Percentiles rank a stretch among this genome's conserved stretches.
Evolutionary conservation across 2,888 invertebrate genomes (phyloP).

Genomic region (Hirtodrosophila cameraria): DNA sequence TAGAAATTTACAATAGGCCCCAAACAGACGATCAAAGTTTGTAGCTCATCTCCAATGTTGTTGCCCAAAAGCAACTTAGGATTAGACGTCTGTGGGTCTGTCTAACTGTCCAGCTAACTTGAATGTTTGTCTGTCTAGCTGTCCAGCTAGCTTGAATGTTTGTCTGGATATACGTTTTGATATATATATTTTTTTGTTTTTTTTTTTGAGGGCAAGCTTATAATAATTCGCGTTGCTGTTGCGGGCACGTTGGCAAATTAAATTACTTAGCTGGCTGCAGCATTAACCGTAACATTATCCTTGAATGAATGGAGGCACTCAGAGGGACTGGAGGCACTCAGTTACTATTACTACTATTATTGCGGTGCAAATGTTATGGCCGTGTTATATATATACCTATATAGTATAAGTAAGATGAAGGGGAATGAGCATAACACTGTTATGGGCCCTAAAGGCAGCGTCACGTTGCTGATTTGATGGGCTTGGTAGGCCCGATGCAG

Average conservation of each 20-base stretch:
- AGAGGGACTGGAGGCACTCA: constrained; percentile 31
- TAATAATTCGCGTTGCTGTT: constrained; percentile 61
- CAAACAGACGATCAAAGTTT: constrained; percentile 6
- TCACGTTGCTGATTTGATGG: constrained; percentile 79
- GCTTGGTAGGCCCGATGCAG: constrained; percentile 43
- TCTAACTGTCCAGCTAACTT: constrained; percentile 14
- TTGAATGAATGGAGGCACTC: constrained; percentile 58
- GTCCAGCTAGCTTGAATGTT: constrained; percentile 26
- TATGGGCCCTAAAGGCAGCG: constrained; percentile 73
- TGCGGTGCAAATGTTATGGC: constrained; percentile 80
- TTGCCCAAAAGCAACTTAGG: constrained; percentile 1
- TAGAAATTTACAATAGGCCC: constrained; percentile 18
- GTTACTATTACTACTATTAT: constrained; percentile 72
- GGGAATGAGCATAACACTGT: constrained; percentile 50
- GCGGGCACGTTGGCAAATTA: constrained; percentile 71
- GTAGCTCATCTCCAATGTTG: constrained; percentile 31
- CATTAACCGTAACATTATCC: constrained; percentile 77
- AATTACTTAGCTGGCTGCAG: constrained; percentile 66
- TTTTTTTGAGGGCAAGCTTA: constrained; percentile 31
- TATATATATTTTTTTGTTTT: constrained; percentile 17
- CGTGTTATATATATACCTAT: constrained; percentile 52
- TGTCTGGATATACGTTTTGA: constrained; percentile 13
- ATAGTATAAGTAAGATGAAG: constrained; percentile 9
- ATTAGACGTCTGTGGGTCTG: constrained; percentile 5
- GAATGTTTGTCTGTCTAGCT: constrained; percentile 22